These are phyloP conservation scores for Drosophila insularis DNA, from an alignment of 1,140 invertebrate species.

Conservation along the genomic window DNA sequence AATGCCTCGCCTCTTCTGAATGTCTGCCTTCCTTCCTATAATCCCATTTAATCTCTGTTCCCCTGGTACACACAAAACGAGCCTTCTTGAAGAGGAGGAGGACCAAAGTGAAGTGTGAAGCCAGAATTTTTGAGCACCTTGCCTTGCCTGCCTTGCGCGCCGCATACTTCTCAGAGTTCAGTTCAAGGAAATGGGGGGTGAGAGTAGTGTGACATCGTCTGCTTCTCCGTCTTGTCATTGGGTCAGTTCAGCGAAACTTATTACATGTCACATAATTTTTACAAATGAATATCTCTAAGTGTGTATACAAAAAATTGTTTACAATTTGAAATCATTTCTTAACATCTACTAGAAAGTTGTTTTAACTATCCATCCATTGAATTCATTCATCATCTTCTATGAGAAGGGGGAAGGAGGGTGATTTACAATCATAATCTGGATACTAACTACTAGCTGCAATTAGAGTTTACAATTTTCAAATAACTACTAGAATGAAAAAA, in stretches of 20 bases:
- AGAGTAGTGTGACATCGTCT: background rate
- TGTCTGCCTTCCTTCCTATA: background rate
- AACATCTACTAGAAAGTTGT: conserved; percentile 2
- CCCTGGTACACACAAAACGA: conserved; percentile 21
- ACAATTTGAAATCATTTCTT: conserved; percentile 9
- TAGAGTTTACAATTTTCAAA: conserved; percentile 15
- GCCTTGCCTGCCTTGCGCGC: background rate
- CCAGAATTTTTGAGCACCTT: background rate
- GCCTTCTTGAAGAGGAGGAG: background rate
- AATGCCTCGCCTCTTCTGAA: background rate
- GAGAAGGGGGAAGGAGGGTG: background rate
- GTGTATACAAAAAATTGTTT: conserved; percentile 2
- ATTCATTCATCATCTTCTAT: background rate
- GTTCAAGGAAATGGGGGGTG: background rate
- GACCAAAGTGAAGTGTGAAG: background rate
- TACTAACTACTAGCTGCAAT: conserved; percentile 28
- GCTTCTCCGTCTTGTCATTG: background rate
- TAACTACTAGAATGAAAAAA: background rate
- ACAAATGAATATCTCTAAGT: background rate
- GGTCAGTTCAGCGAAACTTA: conserved; percentile 5
- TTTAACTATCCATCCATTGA: conserved; percentile 1
- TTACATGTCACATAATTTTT: conserved; percentile 9
- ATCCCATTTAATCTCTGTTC: conserved; percentile 13
- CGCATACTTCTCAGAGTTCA: background rate
- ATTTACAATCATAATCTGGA: background rate